phyloP scores from a whole-genome alignment of 2,888 invertebrate genomes.

The Acanthosoma haemorrhoidale region DNA sequence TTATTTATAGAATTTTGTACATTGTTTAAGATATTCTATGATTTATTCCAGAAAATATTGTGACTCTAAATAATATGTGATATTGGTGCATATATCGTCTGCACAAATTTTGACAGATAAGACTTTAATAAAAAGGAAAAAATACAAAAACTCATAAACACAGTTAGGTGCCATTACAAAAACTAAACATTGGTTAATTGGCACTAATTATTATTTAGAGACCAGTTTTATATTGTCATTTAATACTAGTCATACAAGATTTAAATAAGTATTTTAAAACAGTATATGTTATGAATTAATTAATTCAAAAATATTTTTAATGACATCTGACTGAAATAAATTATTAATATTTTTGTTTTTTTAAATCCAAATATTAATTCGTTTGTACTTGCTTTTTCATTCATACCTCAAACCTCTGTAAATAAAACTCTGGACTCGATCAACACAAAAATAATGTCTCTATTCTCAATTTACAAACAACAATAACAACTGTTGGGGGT shows the following conservation, averaged over 20 bases:
- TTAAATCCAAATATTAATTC: background rate
- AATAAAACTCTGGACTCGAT: slow-evolving; percentile 27
- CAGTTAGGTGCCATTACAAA: slow-evolving; percentile 12
- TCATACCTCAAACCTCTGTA: slow-evolving; percentile 17
- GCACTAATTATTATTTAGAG: slow-evolving; percentile 14
- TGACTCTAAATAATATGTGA: slow-evolving; percentile 7
- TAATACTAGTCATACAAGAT: slow-evolving; percentile 16
- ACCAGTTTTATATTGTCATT: slow-evolving; percentile 24
- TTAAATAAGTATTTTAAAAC: background rate
- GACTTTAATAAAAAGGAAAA: background rate
- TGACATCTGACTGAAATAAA: background rate
- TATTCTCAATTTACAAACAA: slow-evolving; percentile 28
- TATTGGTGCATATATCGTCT: background rate
- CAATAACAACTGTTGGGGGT: slow-evolving; percentile 18
- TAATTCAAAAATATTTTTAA: background rate
- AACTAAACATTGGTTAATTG: slow-evolving; percentile 10
- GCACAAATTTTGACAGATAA: background rate
- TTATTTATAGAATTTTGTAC: slow-evolving; percentile 25
- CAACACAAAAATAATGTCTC: slow-evolving; percentile 31
- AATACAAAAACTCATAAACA: background rate
- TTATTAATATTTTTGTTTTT: background rate
- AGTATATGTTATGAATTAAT: background rate
- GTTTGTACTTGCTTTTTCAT: slow-evolving; percentile 3
- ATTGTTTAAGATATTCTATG: slow-evolving; percentile 11
- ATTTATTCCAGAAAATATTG: slow-evolving; percentile 24